Evolutionary conservation across 2,797 vertebrate genomes (phyloP).

Genomic region (Nannoperca obscura): DNA sequence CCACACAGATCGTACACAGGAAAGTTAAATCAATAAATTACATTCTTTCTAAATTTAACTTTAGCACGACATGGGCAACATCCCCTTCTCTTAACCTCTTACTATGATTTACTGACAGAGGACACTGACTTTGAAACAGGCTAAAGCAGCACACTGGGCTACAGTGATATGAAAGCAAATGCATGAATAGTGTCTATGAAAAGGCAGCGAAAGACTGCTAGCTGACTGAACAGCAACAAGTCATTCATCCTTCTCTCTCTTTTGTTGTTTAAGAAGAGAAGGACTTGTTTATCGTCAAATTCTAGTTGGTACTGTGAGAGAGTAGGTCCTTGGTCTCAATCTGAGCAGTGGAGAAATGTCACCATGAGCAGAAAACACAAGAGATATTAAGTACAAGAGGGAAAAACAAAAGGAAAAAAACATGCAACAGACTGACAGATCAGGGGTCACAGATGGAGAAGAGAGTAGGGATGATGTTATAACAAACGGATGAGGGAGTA

Average conservation of each 20-base stretch:
- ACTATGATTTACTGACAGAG: background rate
- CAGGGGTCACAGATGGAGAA: constrained; percentile 23
- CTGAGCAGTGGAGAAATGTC: background rate
- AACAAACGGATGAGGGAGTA: constrained; percentile 6
- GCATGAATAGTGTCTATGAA: background rate
- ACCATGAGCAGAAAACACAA: background rate
- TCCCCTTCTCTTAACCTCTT: constrained; percentile 3
- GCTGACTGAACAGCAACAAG: background rate
- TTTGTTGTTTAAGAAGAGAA: background rate
- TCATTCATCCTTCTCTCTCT: constrained; percentile 1
- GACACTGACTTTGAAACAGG: background rate
- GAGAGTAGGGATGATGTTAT: constrained; percentile 3
- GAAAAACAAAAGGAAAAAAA: constrained; percentile 11
- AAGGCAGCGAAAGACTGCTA: background rate
- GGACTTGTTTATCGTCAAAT: background rate
- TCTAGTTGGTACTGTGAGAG: background rate
- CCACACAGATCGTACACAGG: background rate
- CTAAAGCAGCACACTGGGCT: background rate
- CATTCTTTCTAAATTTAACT: background rate
- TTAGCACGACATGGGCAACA: background rate
- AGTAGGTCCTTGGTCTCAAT: background rate
- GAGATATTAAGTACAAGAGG: background rate
- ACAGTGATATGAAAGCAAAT: background rate
- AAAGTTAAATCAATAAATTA: constrained; percentile 27
- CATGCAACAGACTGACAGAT: constrained; percentile 21